These are phyloP conservation scores for Herpailurus yagouaroundi DNA, from an alignment of 2,113 vertebrate species.

Conservation along the genomic window DNA sequence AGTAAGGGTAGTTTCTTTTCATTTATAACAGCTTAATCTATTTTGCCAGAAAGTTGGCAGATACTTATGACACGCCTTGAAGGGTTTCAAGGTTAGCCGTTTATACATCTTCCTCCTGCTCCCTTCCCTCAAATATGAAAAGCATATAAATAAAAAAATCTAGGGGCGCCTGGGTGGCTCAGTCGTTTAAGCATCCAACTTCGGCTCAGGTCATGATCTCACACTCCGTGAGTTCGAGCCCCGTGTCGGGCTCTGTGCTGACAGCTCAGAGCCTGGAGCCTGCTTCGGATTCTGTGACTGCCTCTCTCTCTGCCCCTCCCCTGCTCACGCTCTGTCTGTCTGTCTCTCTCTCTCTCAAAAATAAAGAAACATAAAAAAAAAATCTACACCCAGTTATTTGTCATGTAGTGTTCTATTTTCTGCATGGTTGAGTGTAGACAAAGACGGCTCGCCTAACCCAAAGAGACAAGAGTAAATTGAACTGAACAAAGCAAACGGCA, in stretches of 20 bases:
- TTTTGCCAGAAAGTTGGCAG: background rate
- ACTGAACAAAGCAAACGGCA: background rate
- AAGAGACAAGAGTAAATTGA: background rate
- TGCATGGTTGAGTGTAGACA: background rate
- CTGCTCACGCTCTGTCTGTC: no score
- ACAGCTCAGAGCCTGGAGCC: no score
- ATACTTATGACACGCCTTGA: background rate
- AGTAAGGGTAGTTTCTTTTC: background rate
- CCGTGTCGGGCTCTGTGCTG: no score
- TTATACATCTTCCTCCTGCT: background rate
- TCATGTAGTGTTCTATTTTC: background rate
- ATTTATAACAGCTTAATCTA: background rate
- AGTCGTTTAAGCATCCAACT: no score
- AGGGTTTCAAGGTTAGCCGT: background rate
- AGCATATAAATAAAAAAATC: background rate
- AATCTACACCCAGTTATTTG: conserved; percentile 9
- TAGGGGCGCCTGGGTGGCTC: no score
- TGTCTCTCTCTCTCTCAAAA: no score
- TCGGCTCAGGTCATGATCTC: no score
- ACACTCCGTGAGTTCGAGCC: no score
- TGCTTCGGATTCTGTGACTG: no score
- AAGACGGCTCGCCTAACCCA: background rate
- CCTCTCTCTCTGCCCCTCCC: no score
- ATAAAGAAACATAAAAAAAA: background rate
- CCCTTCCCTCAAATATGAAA: background rate